Evolutionary conservation across 2,888 invertebrate species (phyloP), one percentile per base, ranked within the genome.

Genomic region (Platycnemis pennipes): DNA sequence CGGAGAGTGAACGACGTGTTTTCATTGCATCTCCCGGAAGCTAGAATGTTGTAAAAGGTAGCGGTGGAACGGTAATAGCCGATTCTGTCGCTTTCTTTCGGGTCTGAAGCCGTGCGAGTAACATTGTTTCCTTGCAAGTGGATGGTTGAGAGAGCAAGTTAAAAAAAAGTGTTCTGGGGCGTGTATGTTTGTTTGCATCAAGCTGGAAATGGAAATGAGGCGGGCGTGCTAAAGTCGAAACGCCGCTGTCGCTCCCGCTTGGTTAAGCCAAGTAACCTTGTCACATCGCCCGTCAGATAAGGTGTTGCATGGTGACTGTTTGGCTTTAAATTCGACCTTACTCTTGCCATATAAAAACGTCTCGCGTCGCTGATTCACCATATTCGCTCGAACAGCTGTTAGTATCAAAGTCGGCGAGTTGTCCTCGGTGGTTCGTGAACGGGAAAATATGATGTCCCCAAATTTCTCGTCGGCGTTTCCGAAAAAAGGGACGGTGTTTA

Each of bases 251-350:
- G 22, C 26, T 37, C 37, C 37, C 77, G 37, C 37, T 37, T 77
- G 77, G 77, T 37, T 77, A 31, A 77, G 37, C 77, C 16, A 26
- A 31, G 77, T 77, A 77, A 77, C 77, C 77, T 77, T 77, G 77
- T 37, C 77, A 77, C 77, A 77, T 77, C 37, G 13, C 37, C 31
- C 37, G 77, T 77, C 77, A 77, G 77, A 77, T 77, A 77, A 77
- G 77, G 77, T 77, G 77, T 77, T 77, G 77, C 77, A 77, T 37
- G 37, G 77, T 77, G 77, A 37, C 77, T n/a, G 31, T 77, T 77
- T 77, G 77, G 77, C 77, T 77, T 37, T 77, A 77, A 77, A 77
- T 77, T 77, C 77, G 77, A 77, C 77, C 77, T 77, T 77, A 77
- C 4, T 37, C 26, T 16, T 37, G 13, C 77, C 77, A 77, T 77